phyloP scores from a whole-genome alignment of 2,888 invertebrate species.

The Deroplatys truncata region DNA sequence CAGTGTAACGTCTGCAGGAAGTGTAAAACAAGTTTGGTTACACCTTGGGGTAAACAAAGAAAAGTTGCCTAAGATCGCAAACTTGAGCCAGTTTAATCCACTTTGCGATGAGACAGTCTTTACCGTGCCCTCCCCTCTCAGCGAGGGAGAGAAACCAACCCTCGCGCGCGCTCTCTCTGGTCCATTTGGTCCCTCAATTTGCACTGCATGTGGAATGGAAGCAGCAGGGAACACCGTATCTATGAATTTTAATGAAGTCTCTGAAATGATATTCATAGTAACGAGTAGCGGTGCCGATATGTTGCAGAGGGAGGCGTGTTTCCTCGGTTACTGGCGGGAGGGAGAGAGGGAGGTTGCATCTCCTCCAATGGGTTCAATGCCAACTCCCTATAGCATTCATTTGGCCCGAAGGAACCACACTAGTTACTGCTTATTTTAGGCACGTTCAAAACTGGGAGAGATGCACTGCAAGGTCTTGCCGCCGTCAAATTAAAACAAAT shows the following conservation, averaged over 20 bases:
- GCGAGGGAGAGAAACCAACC: neutral
- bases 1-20: too few relatives aligned
- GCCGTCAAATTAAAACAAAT: too few relatives aligned
- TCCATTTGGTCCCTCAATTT: slow-evolving; percentile 18
- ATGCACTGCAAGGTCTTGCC: too few relatives aligned
- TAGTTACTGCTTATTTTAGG: too few relatives aligned
- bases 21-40: neutral
- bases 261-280: slow-evolving; percentile 24
- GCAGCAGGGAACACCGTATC: neutral
- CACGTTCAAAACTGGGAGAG: too few relatives aligned
- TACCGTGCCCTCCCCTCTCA: neutral
- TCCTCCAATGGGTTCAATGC: too few relatives aligned
- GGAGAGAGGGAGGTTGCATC: too few relatives aligned
- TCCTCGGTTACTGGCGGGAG: too few relatives aligned
- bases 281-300: slow-evolving; percentile 7
- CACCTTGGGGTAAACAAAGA: neutral
- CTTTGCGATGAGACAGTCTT: neutral
- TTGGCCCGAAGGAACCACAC: neutral
- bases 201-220: slow-evolving; percentile 21
- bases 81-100: neutral
- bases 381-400: too few relatives aligned
- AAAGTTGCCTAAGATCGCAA: neutral
- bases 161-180: neutral
- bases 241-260: slow-evolving; percentile 29
- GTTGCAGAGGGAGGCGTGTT: neutral